phyloP scores from a whole-genome alignment of 2,888 invertebrate species.

The Amphipyra berbera region DNA sequence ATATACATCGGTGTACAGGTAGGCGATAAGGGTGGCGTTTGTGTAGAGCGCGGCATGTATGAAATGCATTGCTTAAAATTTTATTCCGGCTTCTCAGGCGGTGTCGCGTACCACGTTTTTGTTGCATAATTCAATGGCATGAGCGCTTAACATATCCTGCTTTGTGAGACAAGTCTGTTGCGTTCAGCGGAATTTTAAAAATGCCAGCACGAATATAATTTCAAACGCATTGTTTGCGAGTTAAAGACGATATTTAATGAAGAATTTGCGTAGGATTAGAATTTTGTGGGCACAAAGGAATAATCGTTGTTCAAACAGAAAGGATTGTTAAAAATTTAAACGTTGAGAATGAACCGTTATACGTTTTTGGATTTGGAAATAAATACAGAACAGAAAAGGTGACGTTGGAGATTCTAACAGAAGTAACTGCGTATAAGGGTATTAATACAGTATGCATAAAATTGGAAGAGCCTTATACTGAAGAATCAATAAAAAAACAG shows the following conservation, averaged over 20 bases:
- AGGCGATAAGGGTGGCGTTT: constrained; percentile 49
- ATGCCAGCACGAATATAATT: constrained; percentile 51
- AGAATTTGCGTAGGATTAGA: constrained; percentile 45
- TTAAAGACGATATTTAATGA: constrained; percentile 54
- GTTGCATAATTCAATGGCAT: constrained; percentile 77
- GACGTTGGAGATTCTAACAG: background rate
- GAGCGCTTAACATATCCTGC: constrained; percentile 70
- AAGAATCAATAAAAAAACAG: constrained; percentile 15
- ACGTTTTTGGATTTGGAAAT: background rate
- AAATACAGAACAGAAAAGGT: no score
- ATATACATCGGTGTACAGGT: constrained; percentile 59
- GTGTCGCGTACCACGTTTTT: constrained; percentile 68
- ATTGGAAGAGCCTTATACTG: background rate
- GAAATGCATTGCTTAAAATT: constrained; percentile 74
- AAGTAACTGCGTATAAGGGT: background rate
- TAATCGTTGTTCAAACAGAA: constrained; percentile 8
- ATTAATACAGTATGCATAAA: no score
- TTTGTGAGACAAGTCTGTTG: constrained; percentile 63
- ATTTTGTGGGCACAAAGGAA: constrained; percentile 42
- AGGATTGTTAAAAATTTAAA: constrained; percentile 10
- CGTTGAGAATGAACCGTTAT: constrained; percentile 9
- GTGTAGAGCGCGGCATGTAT: constrained; percentile 56
- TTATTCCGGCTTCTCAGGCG: constrained; percentile 64
- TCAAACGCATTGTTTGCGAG: constrained; percentile 56
- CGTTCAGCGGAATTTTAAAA: constrained; percentile 67